Evolutionary conservation across 2,113 vertebrate genomes (phyloP), one percentile per base, ranked within the genome.

Genomic region (Carassius carassius): DNA sequence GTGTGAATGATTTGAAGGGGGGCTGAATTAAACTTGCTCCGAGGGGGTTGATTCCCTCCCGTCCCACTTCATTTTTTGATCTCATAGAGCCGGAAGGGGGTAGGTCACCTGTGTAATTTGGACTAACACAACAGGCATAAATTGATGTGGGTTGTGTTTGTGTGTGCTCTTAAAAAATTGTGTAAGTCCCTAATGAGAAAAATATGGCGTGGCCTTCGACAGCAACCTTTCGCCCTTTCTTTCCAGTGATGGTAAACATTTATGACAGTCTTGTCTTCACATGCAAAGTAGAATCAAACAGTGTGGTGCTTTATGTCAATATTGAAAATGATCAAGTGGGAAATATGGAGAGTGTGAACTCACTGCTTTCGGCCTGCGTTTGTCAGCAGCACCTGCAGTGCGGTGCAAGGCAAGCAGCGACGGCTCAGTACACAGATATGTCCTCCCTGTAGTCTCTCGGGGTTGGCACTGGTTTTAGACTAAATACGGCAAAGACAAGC

Each of bases 401-500:
- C 83, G 75, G 74, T n/a, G 80, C 78, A 75, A 83, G 74, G 14
- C 51, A 54, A 5, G 51, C 51, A 79, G 67, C 13, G 80, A 87
- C 78, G 85, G 85, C 67, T 87, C 85, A 83, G 74, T 49, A 75
- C 67, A 77, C 87, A 86, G 81, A 85, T 82, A 86, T 79, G 79
- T 60, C 77, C 47, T 82, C 7, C 62, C 41, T n/a, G 35, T 0
- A 47, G 83, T n/a, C 47, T 75, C 81, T 84, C 81, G 58, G 78
- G 78, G 49, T 44, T 78, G 85, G 83, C 86, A 77, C 58, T 19
- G 21, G 85, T 60, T 84, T 79, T 84, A 94, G 92, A 90, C 92
- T 92, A 93, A 94, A 93, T 90, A 91, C 88, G 79, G 47, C 89
- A 84, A 92, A 91, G 89, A 90, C 89, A 93, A 93, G 91, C 88